These are phyloP conservation scores for Kuschelorhynchus macadamiae DNA, from an alignment of 2,888 invertebrate genomes.

Conservation along the genomic window DNA sequence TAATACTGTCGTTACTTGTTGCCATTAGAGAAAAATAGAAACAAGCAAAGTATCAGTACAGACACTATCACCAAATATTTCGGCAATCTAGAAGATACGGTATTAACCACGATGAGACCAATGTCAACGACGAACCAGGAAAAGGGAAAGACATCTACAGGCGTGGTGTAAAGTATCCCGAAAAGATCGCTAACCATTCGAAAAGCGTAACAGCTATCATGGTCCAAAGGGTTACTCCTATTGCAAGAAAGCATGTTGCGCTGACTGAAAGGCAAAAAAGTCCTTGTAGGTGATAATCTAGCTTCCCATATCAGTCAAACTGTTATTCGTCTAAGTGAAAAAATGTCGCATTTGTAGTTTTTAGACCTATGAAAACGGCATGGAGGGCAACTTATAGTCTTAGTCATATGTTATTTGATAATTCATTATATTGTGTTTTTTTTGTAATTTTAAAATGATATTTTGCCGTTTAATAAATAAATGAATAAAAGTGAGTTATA, in stretches of 20 bases:
- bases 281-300: slow-evolving; percentile 65
- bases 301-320: slow-evolving; percentile 57
- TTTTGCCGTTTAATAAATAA: no score
- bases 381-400: slow-evolving; percentile 53
- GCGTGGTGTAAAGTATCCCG: slow-evolving; percentile 15
- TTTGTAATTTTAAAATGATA: no score
- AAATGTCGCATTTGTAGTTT: slow-evolving; percentile 57
- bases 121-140: slow-evolving; percentile 46
- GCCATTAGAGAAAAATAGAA: no score
- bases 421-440: no score
- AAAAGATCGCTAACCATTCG: slow-evolving; percentile 10
- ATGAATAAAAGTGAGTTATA: no score
- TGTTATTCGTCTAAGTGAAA: slow-evolving; percentile 19
- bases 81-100: slow-evolving; percentile 41
- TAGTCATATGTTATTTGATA: no score
- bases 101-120: slow-evolving; percentile 17
- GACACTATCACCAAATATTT: slow-evolving; percentile 44
- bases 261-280: slow-evolving; percentile 52
- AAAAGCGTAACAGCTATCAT: slow-evolving; percentile 8
- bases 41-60: slow-evolving; percentile 40
- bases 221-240: slow-evolving; percentile 16
- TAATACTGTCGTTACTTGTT: no score
- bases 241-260: slow-evolving; percentile 31
- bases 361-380: slow-evolving; percentile 55
- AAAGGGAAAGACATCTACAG: slow-evolving; percentile 41